Base-by-base conservation (phyloP, 2,113 vertebrate genomes). In the Siniperca chuatsi region DNA sequence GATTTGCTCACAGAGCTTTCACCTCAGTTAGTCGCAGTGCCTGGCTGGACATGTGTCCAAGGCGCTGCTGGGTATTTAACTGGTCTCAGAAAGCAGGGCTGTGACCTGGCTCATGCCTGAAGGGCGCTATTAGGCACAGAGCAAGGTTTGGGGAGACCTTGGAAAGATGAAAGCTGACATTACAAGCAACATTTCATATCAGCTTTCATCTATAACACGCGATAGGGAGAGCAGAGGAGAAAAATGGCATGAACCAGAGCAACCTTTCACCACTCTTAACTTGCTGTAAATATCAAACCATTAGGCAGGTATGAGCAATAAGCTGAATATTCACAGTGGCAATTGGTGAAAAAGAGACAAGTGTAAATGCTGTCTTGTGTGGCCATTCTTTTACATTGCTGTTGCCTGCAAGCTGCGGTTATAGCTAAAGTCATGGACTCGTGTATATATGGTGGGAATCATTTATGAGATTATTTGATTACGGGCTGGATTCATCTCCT, bases 391-490 rank as follows among this genome's bases (percentile, higher is more conserved):
- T 89, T 82, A 44, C 81, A 78, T 88, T 81, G 72, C 73, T 23
- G 60, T 37, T 81, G 64, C 82, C 54, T 81, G 60, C 70, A n/a
- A 78, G 81, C 85, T 73, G 40, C 25, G 50, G 80, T 86, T 78
- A 66, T 67, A 75, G 87, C 84, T 88, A 79, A 92, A 85, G 92
- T 92, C 90, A 90, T 84, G 80, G 85, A 89, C 87, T 93, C 80
- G 46, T 94, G 35, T 37, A 92, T 94, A 84, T 90, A 79, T 68
- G 77, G 82, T 83, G 62, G 85, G 81, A 90, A 92, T 92, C 85
- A 91, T 94, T 94, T 90, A 87, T 89, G 87, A 83, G 89, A 89
- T 90, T 89, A 95, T 95, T 93, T 93, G 91, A 94, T 96, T 95
- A 95, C 21, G 20, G 89, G 72, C 62, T 69, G 77, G 89, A 92